These are phyloP conservation scores for Orthosia gothica DNA, from an alignment of 2,888 invertebrate genomes.

Conservation along the genomic window DNA sequence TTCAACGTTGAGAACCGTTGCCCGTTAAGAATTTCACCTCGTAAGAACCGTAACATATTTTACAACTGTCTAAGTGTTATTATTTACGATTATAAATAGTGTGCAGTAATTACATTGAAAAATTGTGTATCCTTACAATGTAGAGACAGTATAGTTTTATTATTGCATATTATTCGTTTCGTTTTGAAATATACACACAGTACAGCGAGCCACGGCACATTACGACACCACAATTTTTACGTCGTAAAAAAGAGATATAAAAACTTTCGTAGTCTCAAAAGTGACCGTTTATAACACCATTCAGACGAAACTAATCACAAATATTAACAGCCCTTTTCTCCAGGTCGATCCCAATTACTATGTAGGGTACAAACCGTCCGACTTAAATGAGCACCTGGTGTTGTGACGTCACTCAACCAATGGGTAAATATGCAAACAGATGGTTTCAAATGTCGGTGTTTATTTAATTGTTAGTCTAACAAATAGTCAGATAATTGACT, in stretches of 20 bases:
- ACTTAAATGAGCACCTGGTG: too few species aligned
- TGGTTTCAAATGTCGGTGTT: too few species aligned
- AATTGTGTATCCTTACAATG: conserved; percentile 78
- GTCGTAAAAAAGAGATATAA: conserved; percentile 69
- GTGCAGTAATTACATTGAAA: conserved; percentile 89
- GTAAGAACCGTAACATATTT: conserved; percentile 74
- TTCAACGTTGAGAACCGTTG: conserved; percentile 45
- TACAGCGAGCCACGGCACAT: conserved; percentile 51
- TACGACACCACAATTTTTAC: conserved; percentile 58
- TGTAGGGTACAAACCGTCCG: not conserved
- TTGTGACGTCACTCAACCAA: too few species aligned
- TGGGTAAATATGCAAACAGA: too few species aligned
- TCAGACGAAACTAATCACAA: conserved; percentile 51
- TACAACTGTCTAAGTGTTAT: conserved; percentile 78
- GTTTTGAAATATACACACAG: conserved; percentile 53
- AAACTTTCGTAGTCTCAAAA: conserved; percentile 59
- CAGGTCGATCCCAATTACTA: conserved; percentile 53
- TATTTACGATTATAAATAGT: conserved; percentile 85
- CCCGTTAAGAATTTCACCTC: conserved; percentile 64
- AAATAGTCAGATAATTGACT: too few species aligned
- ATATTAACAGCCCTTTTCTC: conserved; percentile 35
- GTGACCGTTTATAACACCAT: conserved; percentile 42
- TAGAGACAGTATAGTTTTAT: conserved; percentile 74
- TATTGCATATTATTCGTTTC: conserved; percentile 70
- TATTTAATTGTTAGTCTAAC: too few species aligned